Conservation (phyloP, 2,113 vertebrate species). For the Ptilonorhynchus violaceus region DNA sequence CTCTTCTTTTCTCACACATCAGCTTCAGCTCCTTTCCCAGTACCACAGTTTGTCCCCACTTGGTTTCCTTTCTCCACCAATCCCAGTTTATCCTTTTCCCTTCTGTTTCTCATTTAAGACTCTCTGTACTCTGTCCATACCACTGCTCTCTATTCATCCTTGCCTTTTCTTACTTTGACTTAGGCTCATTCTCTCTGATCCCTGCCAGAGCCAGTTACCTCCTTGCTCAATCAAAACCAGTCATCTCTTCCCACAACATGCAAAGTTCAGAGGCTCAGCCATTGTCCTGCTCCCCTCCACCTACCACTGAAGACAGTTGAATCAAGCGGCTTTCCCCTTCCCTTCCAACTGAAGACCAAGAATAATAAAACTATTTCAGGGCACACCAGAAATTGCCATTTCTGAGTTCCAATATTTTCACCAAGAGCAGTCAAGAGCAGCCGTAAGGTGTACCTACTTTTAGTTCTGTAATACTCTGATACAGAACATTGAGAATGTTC, state of each 20-base stretch:
- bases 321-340: not conserved
- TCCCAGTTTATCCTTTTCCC: not conserved
- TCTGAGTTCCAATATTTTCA: not conserved
- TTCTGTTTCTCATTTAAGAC: not conserved
- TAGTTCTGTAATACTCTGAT: not conserved
- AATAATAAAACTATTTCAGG: not conserved
- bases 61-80: not conserved
- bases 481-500: not conserved
- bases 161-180: not conserved
- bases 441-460: not conserved
- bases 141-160: not conserved
- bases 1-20: not conserved
- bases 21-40: not conserved
- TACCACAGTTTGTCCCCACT: not conserved
- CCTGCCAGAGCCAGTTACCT: not conserved
- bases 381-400: not conserved
- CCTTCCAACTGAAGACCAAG: not conserved
- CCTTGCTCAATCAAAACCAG: not conserved
- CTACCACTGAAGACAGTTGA: not conserved
- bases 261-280: not conserved
- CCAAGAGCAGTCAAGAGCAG: not conserved
- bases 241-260: not conserved
- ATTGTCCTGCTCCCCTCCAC: not conserved
- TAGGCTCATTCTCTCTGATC: not conserved
- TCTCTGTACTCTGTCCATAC: not conserved